A percentile compares a stretch with the other conserved stretches of the same genome.
Conservation (phyloP, 2,797 vertebrate species). For the Aythya fuligula region DNA sequence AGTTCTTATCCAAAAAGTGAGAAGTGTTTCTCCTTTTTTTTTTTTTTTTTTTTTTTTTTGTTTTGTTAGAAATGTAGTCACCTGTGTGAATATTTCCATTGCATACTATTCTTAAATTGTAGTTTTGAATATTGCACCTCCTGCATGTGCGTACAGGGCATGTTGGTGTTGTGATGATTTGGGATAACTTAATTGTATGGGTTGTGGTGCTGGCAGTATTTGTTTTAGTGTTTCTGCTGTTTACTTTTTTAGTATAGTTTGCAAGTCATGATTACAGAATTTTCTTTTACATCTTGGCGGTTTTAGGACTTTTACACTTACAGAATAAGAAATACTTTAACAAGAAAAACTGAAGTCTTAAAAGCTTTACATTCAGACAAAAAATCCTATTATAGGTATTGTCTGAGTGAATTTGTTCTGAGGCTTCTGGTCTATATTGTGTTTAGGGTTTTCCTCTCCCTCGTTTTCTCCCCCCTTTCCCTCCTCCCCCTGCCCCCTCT, state of each 20-base stretch:
- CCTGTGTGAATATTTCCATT: background rate
- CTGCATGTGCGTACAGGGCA: background rate
- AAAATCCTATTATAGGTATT: accelerated
- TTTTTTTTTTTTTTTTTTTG: background rate
- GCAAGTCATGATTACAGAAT: background rate
- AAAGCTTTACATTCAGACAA: background rate
- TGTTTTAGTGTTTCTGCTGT: background rate
- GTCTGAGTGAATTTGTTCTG: background rate
- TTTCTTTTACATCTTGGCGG: background rate
- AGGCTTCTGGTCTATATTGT: background rate
- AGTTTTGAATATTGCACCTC: background rate
- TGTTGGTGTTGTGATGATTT: background rate
- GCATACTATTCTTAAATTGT: background rate
- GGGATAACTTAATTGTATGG: background rate
- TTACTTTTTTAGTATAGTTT: background rate
- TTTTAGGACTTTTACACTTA: background rate
- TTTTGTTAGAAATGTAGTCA: background rate
- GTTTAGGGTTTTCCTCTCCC: background rate
- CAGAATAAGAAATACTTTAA: background rate
- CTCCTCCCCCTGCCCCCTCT: background rate
- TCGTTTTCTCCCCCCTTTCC: background rate
- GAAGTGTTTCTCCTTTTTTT: background rate
- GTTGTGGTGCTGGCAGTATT: background rate
- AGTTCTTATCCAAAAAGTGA: background rate
- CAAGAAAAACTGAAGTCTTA: background rate